A percentile compares a stretch with the other conserved stretches of the same genome.
phyloP scores from a whole-genome alignment of 2,888 invertebrate genomes.

The Marasmarcha lunaedactyla region DNA sequence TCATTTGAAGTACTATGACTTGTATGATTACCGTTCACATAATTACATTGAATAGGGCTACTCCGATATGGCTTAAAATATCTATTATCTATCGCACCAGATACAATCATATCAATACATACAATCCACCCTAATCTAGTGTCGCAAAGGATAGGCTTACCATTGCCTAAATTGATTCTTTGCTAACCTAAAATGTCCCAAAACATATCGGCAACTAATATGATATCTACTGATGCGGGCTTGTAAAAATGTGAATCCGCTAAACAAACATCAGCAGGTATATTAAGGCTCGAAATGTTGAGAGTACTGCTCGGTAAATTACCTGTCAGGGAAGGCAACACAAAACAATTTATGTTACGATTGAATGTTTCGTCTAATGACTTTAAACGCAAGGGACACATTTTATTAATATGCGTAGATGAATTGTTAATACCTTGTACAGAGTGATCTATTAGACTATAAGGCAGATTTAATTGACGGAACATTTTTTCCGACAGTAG shows the following conservation, averaged over 20 bases:
- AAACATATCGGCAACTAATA: constrained; percentile 18
- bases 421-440: constrained; percentile 14
- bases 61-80: background rate
- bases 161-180: constrained; percentile 11
- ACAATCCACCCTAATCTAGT: constrained; percentile 12
- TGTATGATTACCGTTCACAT: background rate
- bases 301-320: constrained; percentile 10
- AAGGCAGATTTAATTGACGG: constrained; percentile 8
- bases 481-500: constrained; percentile 9
- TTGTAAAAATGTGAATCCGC: constrained; percentile 16
- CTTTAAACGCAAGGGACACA: constrained; percentile 7
- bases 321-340: constrained; percentile 15
- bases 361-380: constrained; percentile 11
- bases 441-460: constrained; percentile 6
- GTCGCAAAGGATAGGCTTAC: constrained; percentile 10
- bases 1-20: background rate
- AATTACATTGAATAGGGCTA: background rate
- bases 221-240: constrained; percentile 15
- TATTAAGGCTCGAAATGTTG: constrained; percentile 9
- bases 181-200: constrained; percentile 16
- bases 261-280: constrained; percentile 14
- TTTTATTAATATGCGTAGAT: constrained; percentile 7
- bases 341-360: constrained; percentile 10
- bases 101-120: too few relatives aligned
- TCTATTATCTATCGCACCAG: constrained; percentile 6